Percentiles rank a stretch among this genome's conserved stretches.
Conservation (phyloP, 2,113 vertebrate genomes). For the Eleginops maclovinus region DNA sequence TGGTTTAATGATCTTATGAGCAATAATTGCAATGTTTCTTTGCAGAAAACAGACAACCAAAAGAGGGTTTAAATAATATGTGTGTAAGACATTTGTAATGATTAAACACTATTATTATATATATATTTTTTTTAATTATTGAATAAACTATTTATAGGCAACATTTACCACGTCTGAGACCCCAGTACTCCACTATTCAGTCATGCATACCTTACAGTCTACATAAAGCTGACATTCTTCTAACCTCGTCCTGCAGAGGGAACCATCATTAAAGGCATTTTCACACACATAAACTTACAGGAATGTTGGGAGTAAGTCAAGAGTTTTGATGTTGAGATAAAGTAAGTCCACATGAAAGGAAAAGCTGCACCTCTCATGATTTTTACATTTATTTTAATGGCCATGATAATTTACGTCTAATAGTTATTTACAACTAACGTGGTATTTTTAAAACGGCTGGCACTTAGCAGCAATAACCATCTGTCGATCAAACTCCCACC, state of each 20-base stretch:
- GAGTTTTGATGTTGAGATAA: no score
- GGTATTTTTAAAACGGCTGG: no score
- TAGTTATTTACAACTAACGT: no score
- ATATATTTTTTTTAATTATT: not conserved
- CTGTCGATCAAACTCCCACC: no score
- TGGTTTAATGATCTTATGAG: constrained; percentile 4
- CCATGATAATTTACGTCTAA: no score
- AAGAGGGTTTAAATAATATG: not conserved
- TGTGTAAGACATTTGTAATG: not conserved
- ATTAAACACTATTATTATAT: not conserved
- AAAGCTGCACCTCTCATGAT: no score
- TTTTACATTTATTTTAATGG: no score
- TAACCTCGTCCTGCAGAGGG: not conserved
- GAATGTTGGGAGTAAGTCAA: no score
- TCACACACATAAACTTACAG: no score
- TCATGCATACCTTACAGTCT: not conserved
- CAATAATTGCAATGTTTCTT: not conserved
- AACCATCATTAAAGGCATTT: not conserved
- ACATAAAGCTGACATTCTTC: not conserved
- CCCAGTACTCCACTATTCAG: not conserved
- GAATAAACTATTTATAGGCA: not conserved
- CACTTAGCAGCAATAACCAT: no score
- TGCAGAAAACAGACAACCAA: not conserved
- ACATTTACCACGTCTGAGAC: not conserved
- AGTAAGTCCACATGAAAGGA: no score